Base-by-base conservation (phyloP, 2,888 invertebrate genomes). In the Autographa gamma region DNA sequence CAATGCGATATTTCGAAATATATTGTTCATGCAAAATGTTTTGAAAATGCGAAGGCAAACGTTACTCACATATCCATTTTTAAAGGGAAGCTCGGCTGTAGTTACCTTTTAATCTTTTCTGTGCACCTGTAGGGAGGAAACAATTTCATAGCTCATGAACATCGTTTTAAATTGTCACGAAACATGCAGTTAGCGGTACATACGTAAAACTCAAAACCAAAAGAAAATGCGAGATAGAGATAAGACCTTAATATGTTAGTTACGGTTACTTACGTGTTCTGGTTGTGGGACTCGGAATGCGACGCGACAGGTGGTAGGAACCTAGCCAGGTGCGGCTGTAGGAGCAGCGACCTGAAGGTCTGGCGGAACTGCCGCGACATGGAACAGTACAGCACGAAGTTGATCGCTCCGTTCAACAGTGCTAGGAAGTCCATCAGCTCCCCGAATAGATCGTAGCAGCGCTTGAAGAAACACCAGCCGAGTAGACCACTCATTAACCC, bases 311-410 rank as follows among this genome's bases (percentile, higher is more conserved):
- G 95, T 0, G 96, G 96, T 73, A 96, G 91, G 93, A 97, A 97
- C 69, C 96, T 96, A 19, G 96, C 95, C 74, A 97, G 90, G 41
- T 97, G 96, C 71, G 96, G 96, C n/a, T 97, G 97, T 76, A 96
- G 96, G 87, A 98, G 97, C 84, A 98, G 92, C 86, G 97, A 96
- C 14, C 97, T 96, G 89, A 98, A 98, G 1, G 98, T 98, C 81
- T 97, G 97, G 18, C 99, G 96, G 91, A 99, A 99, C 96, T 99
- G 99, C 76, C 98, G 96, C 75, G 98, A 98, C 99, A 99, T 99
- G 66, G 98, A 96, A 88, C 99, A 99, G 91, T 99, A 99, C 59
- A 99, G 96, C 67, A 99, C 97, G 88, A 99, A 99, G 92, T 99
- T 99, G 71, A 99, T 98, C 0, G 98, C 98, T 11, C 98, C 98